Evolutionary conservation across 2,797 vertebrate species (phyloP).

Genomic region (Hirundo rustica): DNA sequence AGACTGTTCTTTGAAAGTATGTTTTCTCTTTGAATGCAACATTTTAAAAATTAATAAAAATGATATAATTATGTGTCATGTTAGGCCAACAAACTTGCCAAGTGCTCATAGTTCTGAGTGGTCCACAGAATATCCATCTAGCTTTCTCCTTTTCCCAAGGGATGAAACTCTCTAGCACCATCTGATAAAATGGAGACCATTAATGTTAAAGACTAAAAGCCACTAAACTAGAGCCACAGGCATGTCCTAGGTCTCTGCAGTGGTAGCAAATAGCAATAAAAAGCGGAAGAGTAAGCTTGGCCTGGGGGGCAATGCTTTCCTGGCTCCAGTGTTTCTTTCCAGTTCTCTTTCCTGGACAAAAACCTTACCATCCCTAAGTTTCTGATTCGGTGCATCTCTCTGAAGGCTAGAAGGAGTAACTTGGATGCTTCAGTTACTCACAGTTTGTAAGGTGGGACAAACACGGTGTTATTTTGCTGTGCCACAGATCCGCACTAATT

Average conservation of each 20-base stretch:
- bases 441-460: background rate
- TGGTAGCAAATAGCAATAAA: background rate
- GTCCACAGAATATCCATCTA: background rate
- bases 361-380: background rate
- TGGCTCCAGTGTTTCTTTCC: background rate
- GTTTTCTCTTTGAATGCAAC: background rate
- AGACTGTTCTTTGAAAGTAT: background rate
- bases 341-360: background rate
- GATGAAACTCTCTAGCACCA: background rate
- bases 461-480: background rate
- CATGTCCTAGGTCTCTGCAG: background rate
- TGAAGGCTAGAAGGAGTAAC: background rate
- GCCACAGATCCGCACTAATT: accelerated
- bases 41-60: background rate
- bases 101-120: background rate
- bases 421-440: background rate
- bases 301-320: background rate
- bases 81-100: background rate
- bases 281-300: background rate
- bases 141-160: background rate
- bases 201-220: background rate
- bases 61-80: background rate
- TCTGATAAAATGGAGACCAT: background rate
- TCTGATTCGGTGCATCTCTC: background rate
- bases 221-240: background rate